phyloP scores from a whole-genome alignment of 2,113 vertebrate species.

The Tachuris rubrigastra region DNA sequence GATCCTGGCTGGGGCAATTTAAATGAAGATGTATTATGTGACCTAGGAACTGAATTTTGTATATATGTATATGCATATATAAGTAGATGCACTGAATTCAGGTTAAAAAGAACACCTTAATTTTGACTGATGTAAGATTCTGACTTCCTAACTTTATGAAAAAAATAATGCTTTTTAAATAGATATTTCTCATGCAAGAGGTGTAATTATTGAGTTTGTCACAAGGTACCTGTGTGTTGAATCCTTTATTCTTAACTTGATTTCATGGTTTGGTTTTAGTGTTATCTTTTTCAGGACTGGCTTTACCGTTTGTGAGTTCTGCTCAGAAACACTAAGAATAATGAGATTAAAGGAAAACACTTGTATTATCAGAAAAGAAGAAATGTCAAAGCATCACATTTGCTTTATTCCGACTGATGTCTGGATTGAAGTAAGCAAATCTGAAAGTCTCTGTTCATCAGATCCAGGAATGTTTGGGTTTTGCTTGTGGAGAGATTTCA shows the following conservation, averaged over 20 bases:
- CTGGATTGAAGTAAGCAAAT: neutral
- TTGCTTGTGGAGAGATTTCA: neutral
- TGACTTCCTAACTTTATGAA: neutral
- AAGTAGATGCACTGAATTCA: neutral
- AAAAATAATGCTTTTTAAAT: neutral
- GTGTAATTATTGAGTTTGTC: neutral
- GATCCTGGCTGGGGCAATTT: neutral
- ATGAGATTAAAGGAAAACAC: neutral
- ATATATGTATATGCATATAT: neutral
- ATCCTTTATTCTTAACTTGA: neutral
- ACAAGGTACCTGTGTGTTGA: neutral
- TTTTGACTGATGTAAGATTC: neutral
- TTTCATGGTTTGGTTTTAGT: neutral
- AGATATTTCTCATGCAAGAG: neutral
- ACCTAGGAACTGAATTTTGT: neutral
- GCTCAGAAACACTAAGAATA: neutral
- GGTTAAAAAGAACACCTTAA: neutral
- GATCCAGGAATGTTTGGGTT: neutral
- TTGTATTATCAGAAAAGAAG: neutral
- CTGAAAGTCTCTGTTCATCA: neutral
- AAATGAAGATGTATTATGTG: neutral
- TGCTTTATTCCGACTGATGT: neutral
- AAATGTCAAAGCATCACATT: neutral
- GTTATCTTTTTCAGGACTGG: neutral
- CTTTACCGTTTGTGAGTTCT: neutral